phyloP scores from a whole-genome alignment of 2,113 vertebrate genomes.

The Menidia beryllina region DNA sequence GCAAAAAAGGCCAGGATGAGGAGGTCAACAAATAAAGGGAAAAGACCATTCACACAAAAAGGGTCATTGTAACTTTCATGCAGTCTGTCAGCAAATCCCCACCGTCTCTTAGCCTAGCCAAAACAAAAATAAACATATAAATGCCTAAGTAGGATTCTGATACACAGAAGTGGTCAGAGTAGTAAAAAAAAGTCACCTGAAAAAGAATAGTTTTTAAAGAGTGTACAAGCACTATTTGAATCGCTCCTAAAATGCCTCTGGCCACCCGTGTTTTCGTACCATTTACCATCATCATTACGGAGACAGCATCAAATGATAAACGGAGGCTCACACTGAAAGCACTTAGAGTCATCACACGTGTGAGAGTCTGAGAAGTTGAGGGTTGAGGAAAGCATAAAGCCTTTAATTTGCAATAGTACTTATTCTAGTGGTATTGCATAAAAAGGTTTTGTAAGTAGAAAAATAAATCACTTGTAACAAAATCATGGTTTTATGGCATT shows the following conservation, averaged over 20 bases:
- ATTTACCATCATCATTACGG: constrained; percentile 55
- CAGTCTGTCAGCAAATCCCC: constrained; percentile 35
- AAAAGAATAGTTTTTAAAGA: constrained; percentile 49
- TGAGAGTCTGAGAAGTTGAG: constrained; percentile 50
- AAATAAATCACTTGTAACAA: constrained; percentile 81
- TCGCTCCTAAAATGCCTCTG: constrained; percentile 41
- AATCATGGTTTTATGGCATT: constrained; percentile 76
- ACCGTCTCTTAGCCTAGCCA: constrained; percentile 21
- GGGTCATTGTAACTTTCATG: constrained; percentile 51
- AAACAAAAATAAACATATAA: constrained; percentile 19
- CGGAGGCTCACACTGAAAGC: constrained; percentile 65
- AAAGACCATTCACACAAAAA: constrained; percentile 56
- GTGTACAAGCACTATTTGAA: constrained; percentile 32
- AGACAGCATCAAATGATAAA: constrained; percentile 57
- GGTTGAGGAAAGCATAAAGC: constrained; percentile 66
- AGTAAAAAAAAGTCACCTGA: constrained; percentile 27
- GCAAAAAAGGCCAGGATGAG: constrained; percentile 39
- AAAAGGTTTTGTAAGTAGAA: constrained; percentile 73
- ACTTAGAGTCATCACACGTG: constrained; percentile 56
- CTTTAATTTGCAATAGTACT: constrained; percentile 65
- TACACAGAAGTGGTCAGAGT: constrained; percentile 17
- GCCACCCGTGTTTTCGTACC: constrained; percentile 29
- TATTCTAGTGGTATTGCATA: constrained; percentile 69
- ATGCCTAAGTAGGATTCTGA: constrained; percentile 32
- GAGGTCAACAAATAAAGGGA: constrained; percentile 43